phyloP scores from a whole-genome alignment of 23 tunicate species.

The Trididemnum nubilum region DNA sequence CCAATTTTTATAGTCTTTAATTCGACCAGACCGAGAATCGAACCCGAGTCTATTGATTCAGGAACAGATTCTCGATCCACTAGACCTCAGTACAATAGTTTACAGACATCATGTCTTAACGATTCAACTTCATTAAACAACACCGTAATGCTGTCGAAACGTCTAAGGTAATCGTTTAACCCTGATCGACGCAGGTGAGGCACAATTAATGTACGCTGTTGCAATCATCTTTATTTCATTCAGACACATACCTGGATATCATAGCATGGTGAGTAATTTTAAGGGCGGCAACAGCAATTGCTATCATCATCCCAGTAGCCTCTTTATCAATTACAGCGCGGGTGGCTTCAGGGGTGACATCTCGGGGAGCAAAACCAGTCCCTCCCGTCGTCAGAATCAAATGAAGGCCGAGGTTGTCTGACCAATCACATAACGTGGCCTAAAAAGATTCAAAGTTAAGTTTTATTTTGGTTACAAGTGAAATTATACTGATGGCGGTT shows the following conservation, averaged over 20 bases:
- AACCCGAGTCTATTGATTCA: too few species aligned
- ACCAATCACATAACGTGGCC: constrained; percentile 74
- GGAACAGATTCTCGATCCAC: too few species aligned
- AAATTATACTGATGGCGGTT: too few species aligned
- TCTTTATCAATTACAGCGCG: constrained; percentile 79
- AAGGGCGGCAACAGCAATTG: constrained; percentile 63
- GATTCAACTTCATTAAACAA: too few species aligned
- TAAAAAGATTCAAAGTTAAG: constrained; percentile 22
- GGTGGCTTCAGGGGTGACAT: constrained; percentile 98
- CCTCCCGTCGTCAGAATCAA: constrained; percentile 95
- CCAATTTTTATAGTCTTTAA: too few species aligned
- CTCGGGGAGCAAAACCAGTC: constrained; percentile 88
- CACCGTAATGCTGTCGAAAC: too few species aligned
- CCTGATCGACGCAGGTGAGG: too few species aligned
- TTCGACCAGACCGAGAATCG: too few species aligned
- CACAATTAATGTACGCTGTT: not conserved
- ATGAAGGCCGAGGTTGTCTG: constrained; percentile 62
- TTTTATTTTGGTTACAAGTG: too few species aligned
- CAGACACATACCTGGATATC: constrained; percentile 86
- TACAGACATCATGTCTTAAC: too few species aligned
- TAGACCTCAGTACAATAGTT: too few species aligned
- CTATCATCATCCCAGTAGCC: constrained; percentile 63
- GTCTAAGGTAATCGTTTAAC: too few species aligned
- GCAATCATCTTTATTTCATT: not conserved
- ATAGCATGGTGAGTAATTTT: constrained; percentile 67